Evolutionary conservation across 2,797 vertebrate genomes (phyloP).

Genomic region (Poeciliopsis gracilis): DNA sequence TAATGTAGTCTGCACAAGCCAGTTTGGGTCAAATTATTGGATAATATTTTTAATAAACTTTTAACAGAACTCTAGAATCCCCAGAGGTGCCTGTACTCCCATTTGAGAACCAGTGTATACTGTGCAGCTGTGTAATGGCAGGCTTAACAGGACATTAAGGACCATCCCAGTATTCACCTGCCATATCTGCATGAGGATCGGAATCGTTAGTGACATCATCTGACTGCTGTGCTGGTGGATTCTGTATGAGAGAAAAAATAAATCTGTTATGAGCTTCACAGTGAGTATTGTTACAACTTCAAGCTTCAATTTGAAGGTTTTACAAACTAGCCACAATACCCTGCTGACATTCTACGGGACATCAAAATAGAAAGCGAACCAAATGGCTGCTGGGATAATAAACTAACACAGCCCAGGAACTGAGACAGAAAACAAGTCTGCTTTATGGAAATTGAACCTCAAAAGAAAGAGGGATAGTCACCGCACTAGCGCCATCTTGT

Average conservation of each 20-base stretch:
- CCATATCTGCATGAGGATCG: constrained; percentile 9
- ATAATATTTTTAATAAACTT: background rate
- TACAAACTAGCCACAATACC: background rate
- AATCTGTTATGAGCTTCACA: background rate
- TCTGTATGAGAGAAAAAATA: constrained; percentile 19
- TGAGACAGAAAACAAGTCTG: background rate
- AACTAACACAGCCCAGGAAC: background rate
- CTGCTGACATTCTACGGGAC: background rate
- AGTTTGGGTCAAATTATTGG: background rate
- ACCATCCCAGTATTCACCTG: constrained; percentile 10
- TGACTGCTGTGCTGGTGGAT: constrained; percentile 20
- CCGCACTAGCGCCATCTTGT: background rate
- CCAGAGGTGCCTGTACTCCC: background rate
- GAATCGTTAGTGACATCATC: background rate
- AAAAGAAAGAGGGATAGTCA: background rate
- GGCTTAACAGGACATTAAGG: background rate
- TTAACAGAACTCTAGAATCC: background rate
- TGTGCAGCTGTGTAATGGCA: background rate
- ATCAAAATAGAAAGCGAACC: background rate
- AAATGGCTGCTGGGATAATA: background rate
- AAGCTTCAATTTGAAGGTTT: background rate
- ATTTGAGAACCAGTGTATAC: background rate
- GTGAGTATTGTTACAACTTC: background rate
- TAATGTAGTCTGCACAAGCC: background rate
- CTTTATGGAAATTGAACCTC: constrained; percentile 20